Conservation (phyloP, 1,140 invertebrate species). For the Leptonema lineaticorne region DNA sequence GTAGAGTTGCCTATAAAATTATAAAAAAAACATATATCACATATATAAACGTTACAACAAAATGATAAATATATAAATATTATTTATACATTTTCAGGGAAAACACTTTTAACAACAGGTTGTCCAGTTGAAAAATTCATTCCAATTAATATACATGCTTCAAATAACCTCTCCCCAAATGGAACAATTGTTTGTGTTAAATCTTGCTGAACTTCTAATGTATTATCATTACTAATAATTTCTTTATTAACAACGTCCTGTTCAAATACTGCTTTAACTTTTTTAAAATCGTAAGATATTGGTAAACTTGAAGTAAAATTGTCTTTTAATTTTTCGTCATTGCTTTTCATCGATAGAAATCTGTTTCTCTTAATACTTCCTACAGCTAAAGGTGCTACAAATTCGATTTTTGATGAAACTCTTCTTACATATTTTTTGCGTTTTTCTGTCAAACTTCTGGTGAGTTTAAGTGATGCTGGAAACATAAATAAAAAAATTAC, state of each 20-base stretch:
- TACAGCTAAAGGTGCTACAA: conserved; percentile 46
- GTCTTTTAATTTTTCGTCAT: neutral
- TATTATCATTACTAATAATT: neutral
- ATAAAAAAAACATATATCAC: conserved; percentile 2
- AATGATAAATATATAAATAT: conserved; percentile 25
- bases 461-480: conserved; percentile 53
- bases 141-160: conserved; percentile 66
- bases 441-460: conserved; percentile 58
- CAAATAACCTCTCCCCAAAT: conserved; percentile 57
- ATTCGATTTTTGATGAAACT: conserved; percentile 53
- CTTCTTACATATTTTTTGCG: conserved; percentile 63
- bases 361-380: conserved; percentile 26
- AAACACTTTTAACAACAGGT: conserved; percentile 68
- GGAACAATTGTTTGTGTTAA: neutral
- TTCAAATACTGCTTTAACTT: conserved; percentile 11
- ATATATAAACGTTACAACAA: too few relatives aligned
- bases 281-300: conserved; percentile 6
- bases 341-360: neutral
- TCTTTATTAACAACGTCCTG: neutral
- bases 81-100: conserved; percentile 62
- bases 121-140: conserved; percentile 59
- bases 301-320: neutral
- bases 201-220: neutral
- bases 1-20: conserved; percentile 57
- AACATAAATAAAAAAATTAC: conserved; percentile 26